Evolutionary conservation across 1,140 invertebrate species (phyloP).

Genomic region (Ips typographus): DNA sequence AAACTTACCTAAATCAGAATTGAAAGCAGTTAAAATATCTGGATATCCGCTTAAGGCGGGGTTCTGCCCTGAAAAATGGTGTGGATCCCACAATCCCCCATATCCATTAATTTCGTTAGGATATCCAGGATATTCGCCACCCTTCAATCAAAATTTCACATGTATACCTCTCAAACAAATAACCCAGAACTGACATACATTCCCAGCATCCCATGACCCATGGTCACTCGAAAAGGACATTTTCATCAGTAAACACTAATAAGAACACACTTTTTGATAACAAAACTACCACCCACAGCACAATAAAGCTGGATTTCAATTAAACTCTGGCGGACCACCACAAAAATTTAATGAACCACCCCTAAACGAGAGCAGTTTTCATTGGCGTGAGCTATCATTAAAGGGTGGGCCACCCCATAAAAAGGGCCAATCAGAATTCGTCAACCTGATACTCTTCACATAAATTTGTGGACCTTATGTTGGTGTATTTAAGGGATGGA

Average conservation of each 20-base stretch:
- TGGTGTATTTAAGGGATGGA: neutral
- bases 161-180: neutral
- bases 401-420: slow-evolving; percentile 12
- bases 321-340: neutral
- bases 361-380: neutral
- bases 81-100: slow-evolving; percentile 49
- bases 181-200: slow-evolving; percentile 36
- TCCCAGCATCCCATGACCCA: slow-evolving; percentile 46
- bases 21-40: slow-evolving; percentile 59
- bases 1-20: slow-evolving; percentile 56
- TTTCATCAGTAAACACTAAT: slow-evolving; percentile 44
- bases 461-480: neutral
- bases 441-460: slow-evolving; percentile 8
- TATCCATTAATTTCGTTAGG: slow-evolving; percentile 50
- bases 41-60: slow-evolving; percentile 52
- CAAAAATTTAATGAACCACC: neutral
- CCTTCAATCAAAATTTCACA: slow-evolving; percentile 35
- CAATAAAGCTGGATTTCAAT: too few species aligned
- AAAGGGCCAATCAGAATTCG: slow-evolving; percentile 2
- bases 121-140: slow-evolving; percentile 48
- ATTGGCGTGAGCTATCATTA: slow-evolving; percentile 6
- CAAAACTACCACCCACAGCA: too few species aligned
- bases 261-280: slow-evolving; percentile 3
- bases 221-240: slow-evolving; percentile 50
- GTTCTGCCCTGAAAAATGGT: slow-evolving; percentile 49